Base-by-base conservation (phyloP, 1,140 invertebrate genomes). In the Drosophila cardini region DNA sequence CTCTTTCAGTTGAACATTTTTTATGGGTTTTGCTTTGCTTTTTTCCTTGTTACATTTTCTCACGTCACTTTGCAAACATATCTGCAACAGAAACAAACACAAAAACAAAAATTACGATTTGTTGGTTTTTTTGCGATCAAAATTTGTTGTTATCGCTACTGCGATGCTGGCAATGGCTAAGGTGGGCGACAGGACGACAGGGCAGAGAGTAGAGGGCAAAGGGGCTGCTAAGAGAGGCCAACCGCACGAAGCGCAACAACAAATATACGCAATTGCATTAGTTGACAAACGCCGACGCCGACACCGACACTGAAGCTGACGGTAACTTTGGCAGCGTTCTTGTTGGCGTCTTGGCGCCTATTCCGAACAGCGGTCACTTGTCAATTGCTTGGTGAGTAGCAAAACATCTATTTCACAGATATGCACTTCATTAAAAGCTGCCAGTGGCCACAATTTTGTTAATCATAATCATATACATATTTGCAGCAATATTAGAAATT, bases 1-100 rank as follows among this genome's bases (percentile, higher is more conserved):
- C 38, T 69, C 9, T 50, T 34, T 48, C 36, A 60, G 32, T 26
- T 34, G 36, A 34, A 38, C 62, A 72, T 52, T 38, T 57, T 8
- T 34, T 26, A 45, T 64, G 30, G 43, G 61, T 45, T 69, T 73
- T 50, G 45, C 46, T 68, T 60, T 15, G 34, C 26, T 46, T 58
- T 72, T 21, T 58, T 18, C 42, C 71, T 16, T 32, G 38, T 48
- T 36, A 50, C 57, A 55, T 64, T 64, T 32, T 58, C 21, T 53
- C 18, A 38, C 26, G 34, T 38, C 64, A 57, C 55, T 67, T 67
- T 57, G 53, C 64, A 64, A 26, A 61, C 42, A 36, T 34, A 70
- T 69, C 65, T 74, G 72, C 57, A 74, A 71, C 52, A 46, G 46
- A 64, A 72, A 58, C 61, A 62, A 73, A 56, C 65, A 63, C 63